Percentiles rank a stretch among this genome's conserved stretches.
phyloP scores from a whole-genome alignment of 2,797 vertebrate genomes.

The Luscinia luscinia region DNA sequence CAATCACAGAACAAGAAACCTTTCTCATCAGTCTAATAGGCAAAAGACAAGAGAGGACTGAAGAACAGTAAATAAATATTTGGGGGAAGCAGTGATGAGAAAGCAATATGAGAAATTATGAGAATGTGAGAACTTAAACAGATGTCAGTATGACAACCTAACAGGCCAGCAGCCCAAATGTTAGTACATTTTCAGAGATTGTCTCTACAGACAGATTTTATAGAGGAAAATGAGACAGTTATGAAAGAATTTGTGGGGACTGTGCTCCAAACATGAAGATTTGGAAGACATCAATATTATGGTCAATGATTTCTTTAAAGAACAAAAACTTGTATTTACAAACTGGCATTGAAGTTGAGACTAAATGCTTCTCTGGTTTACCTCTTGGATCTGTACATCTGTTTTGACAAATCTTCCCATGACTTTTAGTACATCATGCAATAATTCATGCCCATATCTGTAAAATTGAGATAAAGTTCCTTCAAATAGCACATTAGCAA shows the following conservation, averaged over 20 bases:
- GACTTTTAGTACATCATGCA: slow-evolving; percentile 9
- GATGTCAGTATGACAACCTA: not conserved
- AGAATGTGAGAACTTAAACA: not conserved
- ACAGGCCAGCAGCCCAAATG: not conserved
- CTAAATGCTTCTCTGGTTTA: slow-evolving; percentile 42
- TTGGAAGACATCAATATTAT: not conserved
- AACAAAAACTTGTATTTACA: not conserved
- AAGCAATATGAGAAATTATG: not conserved
- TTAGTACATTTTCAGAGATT: not conserved
- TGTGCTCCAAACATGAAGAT: not conserved
- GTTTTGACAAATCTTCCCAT: slow-evolving; percentile 70
- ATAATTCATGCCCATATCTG: slow-evolving; percentile 54
- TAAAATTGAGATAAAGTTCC: slow-evolving; percentile 9
- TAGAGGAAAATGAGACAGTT: not conserved
- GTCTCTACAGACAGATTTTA: not conserved
- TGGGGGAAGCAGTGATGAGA: not conserved
- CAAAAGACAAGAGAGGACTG: not conserved
- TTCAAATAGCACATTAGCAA: not conserved
- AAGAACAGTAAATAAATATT: not conserved
- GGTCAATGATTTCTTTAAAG: not conserved
- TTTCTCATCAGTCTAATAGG: not conserved
- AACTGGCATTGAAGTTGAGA: not conserved
- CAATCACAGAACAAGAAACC: not conserved
- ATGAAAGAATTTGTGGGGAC: not conserved
- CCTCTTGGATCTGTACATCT: slow-evolving; percentile 75